Evolutionary conservation across 1,140 invertebrate genomes (phyloP).

Genomic region (Cecropterus lyciades): DNA sequence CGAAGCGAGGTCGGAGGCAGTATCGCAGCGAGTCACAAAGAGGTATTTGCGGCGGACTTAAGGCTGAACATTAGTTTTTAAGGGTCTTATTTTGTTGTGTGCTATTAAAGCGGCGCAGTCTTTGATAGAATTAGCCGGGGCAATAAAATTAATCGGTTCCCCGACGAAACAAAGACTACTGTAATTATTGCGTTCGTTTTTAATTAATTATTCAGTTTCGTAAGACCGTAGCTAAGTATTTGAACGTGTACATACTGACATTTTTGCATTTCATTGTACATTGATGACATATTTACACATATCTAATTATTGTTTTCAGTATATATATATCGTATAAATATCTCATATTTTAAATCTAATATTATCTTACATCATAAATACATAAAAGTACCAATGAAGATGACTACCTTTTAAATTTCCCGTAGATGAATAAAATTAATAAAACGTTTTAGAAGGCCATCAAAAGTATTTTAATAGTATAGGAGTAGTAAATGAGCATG

Average conservation of each 20-base stretch:
- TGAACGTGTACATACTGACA: neutral
- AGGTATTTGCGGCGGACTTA: conserved; percentile 81
- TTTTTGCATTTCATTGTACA: too few species aligned
- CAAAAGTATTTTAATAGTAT: too few species aligned
- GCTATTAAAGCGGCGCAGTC: conserved; percentile 70
- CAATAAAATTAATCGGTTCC: conserved; percentile 79
- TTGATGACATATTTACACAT: too few species aligned
- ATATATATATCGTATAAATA: too few species aligned
- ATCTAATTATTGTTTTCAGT: too few species aligned
- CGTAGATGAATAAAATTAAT: too few species aligned
- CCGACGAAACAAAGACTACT: conserved; percentile 38
- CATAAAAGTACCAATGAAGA: too few species aligned
- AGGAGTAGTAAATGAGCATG: too few species aligned
- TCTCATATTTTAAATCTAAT: too few species aligned
- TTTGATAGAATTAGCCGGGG: conserved; percentile 79
- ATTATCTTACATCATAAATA: too few species aligned
- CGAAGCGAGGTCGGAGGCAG: conserved; percentile 49
- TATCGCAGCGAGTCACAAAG: conserved; percentile 77
- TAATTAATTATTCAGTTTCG: conserved; percentile 26
- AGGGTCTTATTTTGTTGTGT: conserved; percentile 81
- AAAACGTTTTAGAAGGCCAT: too few species aligned
- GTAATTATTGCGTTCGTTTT: conserved; percentile 39
- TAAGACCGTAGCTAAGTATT: neutral
- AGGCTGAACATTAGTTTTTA: conserved; percentile 82
- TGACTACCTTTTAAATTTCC: too few species aligned